Evolutionary conservation across 2,888 invertebrate genomes (phyloP), one percentile per base, ranked within the genome.

Genomic region (Archaeoteleia sp.): DNA sequence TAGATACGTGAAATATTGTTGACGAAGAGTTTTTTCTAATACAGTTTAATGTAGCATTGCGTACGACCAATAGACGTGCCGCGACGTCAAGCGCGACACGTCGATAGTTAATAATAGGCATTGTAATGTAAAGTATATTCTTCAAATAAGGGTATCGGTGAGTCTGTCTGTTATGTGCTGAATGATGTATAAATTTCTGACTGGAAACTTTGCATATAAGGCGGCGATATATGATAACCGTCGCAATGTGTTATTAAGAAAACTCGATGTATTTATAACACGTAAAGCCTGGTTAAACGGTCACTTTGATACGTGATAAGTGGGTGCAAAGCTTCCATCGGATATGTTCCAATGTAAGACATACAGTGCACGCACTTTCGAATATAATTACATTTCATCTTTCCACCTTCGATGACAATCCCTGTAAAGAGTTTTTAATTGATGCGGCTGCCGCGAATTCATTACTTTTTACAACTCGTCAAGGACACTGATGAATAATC

Each of bases 61-160:
- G 81, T 82, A 83, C 82, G 83, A 83, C 83, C 83, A 83, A 83
- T 78, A 77, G 79, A 79, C 78, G 67, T 76, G 78, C 66, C 72
- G 55, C 72, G 73, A 70, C 72, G 74, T 70, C 48, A 72, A 62
- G 77, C 78, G 74, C 54, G 75, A 70, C 76, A 77, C 69, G 79
- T 75, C 77, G 70, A 73, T 81, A 81, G 78, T 77, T n/a, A 53
- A 63, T 71, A 63, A 65, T 78, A 80, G 77, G 75, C 77, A 77
- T 77, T 75, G 73, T 77, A 81, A 77, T 81, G 73, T 81, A 80
- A 82, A 80, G 63, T 72, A 82, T 79, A 77, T 80, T 79, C 80
- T 78, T 78, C 77, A 77, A 70, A 72, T 79, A 79, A 77, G 72
- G 61, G 49, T 74, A 77, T 71, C 75, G 73, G 75, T 75, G 71